Evolutionary conservation across 2,113 vertebrate genomes (phyloP).

Genomic region (Bagarius yarrelli): DNA sequence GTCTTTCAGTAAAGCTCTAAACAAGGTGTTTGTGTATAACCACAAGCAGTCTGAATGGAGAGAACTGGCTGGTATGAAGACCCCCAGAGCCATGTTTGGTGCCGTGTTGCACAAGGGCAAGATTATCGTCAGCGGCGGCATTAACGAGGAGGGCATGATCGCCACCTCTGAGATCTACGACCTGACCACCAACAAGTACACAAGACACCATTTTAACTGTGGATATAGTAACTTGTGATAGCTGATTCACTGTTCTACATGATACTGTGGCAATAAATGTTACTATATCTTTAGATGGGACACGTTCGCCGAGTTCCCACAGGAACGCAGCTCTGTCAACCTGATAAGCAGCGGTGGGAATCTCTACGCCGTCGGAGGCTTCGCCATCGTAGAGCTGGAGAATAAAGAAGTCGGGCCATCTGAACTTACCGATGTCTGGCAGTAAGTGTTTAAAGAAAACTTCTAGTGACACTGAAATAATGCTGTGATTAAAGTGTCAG

Average conservation of each 20-base stretch:
- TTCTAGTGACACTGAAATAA: too few relatives aligned
- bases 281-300: slow-evolving; percentile 80
- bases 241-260: background rate
- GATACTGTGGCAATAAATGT: background rate
- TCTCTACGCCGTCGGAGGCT: slow-evolving; percentile 92
- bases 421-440: slow-evolving; percentile 97
- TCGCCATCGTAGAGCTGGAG: slow-evolving; percentile 90
- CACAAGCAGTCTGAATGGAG: slow-evolving; percentile 96
- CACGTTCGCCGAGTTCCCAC: slow-evolving; percentile 88
- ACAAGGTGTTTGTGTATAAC: slow-evolving; percentile 89
- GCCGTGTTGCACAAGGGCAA: slow-evolving; percentile 84
- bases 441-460: slow-evolving; percentile 78
- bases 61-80: slow-evolving; percentile 92
- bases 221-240: background rate
- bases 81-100: slow-evolving; percentile 93
- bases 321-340: slow-evolving; percentile 94
- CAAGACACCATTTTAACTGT: slow-evolving; percentile 22
- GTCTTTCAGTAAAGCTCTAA: slow-evolving; percentile 86
- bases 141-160: slow-evolving; percentile 92
- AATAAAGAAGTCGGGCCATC: slow-evolving; percentile 89
- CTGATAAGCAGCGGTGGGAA: slow-evolving; percentile 79
- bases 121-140: slow-evolving; percentile 86
- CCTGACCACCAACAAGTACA: slow-evolving; percentile 88
- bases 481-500: background rate
- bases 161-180: slow-evolving; percentile 85